Evolutionary conservation across 1,140 invertebrate genomes (phyloP).

Genomic region (Zaprionus gabonicus): DNA sequence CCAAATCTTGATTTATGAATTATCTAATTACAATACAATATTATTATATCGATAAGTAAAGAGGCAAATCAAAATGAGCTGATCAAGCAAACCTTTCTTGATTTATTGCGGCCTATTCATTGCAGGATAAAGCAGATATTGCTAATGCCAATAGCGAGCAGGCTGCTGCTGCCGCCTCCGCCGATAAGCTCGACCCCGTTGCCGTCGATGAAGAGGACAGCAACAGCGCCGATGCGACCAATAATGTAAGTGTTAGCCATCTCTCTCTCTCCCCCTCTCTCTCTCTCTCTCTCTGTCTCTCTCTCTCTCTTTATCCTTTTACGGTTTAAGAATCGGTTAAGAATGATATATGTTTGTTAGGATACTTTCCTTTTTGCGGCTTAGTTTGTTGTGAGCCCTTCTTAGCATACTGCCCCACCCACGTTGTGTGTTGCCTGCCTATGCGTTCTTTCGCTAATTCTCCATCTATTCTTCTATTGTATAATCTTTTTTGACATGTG

Average conservation of each 20-base stretch:
- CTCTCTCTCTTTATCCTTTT: background rate
- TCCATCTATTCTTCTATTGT: constrained; percentile 23
- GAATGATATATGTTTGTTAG: background rate
- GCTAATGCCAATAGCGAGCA: constrained; percentile 53
- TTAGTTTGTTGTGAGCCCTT: background rate
- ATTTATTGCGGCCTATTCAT: constrained; percentile 68
- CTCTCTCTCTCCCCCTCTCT: background rate
- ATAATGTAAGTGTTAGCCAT: constrained; percentile 54
- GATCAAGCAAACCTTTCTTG: constrained; percentile 54
- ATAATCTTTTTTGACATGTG: constrained; percentile 31
- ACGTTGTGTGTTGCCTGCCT: background rate
- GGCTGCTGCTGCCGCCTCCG: constrained; percentile 6
- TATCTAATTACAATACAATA: background rate
- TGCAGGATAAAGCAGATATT: constrained; percentile 62
- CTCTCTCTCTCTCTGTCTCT: too few relatives aligned
- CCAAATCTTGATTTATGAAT: constrained; percentile 8
- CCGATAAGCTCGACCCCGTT: background rate
- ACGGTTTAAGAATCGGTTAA: constrained; percentile 6
- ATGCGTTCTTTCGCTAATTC: constrained; percentile 28
- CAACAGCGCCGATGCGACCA: constrained; percentile 60
- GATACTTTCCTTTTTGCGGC: background rate
- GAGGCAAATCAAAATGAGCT: constrained; percentile 29
- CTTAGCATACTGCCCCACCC: background rate
- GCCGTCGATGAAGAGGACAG: constrained; percentile 57
- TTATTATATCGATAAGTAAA: constrained; percentile 49